phyloP scores from a whole-genome alignment of 30 jellyfish, hydroid and myxozoan genomes.

The Rhopilema esculentum region DNA sequence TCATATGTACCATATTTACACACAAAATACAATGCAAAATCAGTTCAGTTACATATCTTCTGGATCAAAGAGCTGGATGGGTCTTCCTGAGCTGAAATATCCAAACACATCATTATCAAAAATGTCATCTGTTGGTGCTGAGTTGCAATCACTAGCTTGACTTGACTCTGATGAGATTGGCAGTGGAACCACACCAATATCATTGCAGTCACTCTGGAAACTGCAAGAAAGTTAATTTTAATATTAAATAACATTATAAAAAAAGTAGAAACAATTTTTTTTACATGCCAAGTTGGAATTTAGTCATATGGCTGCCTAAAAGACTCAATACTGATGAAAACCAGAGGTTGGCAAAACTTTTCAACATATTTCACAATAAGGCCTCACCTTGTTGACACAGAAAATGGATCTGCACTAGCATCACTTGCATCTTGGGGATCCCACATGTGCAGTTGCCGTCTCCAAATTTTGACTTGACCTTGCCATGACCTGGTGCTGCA shows the following conservation, averaged over 20 bases:
- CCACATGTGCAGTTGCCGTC: constrained; percentile 93
- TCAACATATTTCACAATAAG: not conserved
- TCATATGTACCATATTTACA: not conserved
- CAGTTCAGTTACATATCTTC: not conserved
- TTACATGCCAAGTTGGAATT: no score
- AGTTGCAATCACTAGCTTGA: constrained; percentile 39
- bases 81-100: constrained; percentile 10
- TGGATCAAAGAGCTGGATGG: not conserved
- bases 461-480: constrained; percentile 92
- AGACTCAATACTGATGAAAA: no score
- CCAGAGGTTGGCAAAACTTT: no score
- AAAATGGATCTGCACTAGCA: constrained; percentile 69
- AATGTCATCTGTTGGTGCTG: constrained; percentile 12
- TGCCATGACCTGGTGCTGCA: constrained; percentile 99
- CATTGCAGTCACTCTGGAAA: constrained; percentile 55
- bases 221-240: constrained; percentile 6
- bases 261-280: not conserved
- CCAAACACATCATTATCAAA: constrained; percentile 65
- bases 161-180: constrained; percentile 45
- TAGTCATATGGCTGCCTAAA: no score
- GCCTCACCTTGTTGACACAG: constrained; percentile 28
- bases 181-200: not conserved
- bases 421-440: constrained; percentile 84
- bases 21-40: not conserved
- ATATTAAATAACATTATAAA: not conserved